These are phyloP conservation scores for Sebastes baramenuke DNA, from an alignment of 2,797 vertebrate genomes.

Conservation along the genomic window DNA sequence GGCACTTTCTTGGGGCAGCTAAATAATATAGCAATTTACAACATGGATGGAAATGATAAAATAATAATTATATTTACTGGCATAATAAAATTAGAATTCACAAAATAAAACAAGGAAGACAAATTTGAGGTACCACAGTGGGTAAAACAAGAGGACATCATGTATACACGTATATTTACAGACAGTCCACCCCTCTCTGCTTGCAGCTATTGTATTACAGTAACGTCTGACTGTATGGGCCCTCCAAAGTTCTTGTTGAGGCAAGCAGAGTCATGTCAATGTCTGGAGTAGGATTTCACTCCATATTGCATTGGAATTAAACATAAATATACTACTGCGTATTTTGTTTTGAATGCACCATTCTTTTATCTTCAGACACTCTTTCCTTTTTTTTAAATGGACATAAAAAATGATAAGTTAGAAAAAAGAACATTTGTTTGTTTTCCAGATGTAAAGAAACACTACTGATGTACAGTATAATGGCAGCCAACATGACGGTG, in stretches of 20 bases:
- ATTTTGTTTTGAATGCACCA: slow-evolving; percentile 73
- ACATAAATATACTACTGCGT: slow-evolving; percentile 81
- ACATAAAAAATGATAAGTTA: slow-evolving; percentile 79
- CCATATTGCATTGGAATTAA: slow-evolving; percentile 81
- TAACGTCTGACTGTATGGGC: slow-evolving; percentile 83
- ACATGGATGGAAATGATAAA: slow-evolving; percentile 90
- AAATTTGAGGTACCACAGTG: slow-evolving; percentile 91
- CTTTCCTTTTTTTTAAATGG: slow-evolving; percentile 57
- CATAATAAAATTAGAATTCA: slow-evolving; percentile 83
- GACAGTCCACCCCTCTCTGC: slow-evolving; percentile 85
- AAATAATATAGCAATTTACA: slow-evolving; percentile 94
- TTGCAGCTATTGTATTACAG: slow-evolving; percentile 86
- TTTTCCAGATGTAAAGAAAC: slow-evolving; percentile 88
- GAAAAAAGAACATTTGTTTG: slow-evolving; percentile 78
- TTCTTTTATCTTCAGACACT: slow-evolving; percentile 57
- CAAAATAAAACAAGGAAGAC: slow-evolving; percentile 88
- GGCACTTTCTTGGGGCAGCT: slow-evolving; percentile 93
- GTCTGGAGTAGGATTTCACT: slow-evolving; percentile 71
- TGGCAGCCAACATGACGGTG: slow-evolving; percentile 89
- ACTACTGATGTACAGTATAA: slow-evolving; percentile 80
- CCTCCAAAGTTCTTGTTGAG: slow-evolving; percentile 79
- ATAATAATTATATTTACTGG: slow-evolving; percentile 85
- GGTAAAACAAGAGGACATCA: slow-evolving; percentile 86
- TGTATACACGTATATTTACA: slow-evolving; percentile 94
- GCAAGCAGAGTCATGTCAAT: slow-evolving; percentile 72